Evolutionary conservation across 2,113 vertebrate genomes (phyloP).

Genomic region (Tinamus guttatus): DNA sequence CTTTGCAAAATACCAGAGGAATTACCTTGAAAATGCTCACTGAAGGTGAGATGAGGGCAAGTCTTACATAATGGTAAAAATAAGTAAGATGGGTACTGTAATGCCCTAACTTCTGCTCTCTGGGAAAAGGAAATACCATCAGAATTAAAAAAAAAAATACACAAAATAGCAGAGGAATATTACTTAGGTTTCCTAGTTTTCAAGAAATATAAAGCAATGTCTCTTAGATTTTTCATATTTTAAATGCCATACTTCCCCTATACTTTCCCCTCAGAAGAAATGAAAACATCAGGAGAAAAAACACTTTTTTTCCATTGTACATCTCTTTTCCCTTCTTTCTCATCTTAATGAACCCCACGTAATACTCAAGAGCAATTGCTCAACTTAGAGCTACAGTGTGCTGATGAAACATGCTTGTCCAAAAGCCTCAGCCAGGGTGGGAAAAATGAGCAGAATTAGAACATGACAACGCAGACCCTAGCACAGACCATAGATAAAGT

Average conservation of each 20-base stretch:
- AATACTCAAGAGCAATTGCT: conserved; percentile 10
- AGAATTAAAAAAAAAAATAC: not conserved
- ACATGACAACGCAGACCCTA: not conserved
- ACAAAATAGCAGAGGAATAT: not conserved
- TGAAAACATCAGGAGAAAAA: not conserved
- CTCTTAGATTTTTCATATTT: too few species aligned
- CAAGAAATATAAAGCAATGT: not conserved
- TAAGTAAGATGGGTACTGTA: not conserved
- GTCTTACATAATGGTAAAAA: not conserved
- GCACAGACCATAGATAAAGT: not conserved
- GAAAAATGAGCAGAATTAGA: not conserved
- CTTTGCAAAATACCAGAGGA: too few species aligned
- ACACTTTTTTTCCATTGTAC: not conserved
- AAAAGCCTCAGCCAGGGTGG: not conserved
- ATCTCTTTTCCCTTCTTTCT: not conserved
- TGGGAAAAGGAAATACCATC: not conserved
- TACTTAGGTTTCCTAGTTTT: not conserved
- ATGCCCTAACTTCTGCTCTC: not conserved
- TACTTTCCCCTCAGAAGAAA: not conserved
- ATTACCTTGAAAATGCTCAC: not conserved
- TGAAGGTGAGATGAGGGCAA: not conserved
- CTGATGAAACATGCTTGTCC: not conserved
- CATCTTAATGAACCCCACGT: not conserved
- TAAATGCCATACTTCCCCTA: not conserved
- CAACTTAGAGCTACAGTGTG: not conserved